phyloP scores from a whole-genome alignment of 2,113 vertebrate species.

The Coregonus clupeaformis region DNA sequence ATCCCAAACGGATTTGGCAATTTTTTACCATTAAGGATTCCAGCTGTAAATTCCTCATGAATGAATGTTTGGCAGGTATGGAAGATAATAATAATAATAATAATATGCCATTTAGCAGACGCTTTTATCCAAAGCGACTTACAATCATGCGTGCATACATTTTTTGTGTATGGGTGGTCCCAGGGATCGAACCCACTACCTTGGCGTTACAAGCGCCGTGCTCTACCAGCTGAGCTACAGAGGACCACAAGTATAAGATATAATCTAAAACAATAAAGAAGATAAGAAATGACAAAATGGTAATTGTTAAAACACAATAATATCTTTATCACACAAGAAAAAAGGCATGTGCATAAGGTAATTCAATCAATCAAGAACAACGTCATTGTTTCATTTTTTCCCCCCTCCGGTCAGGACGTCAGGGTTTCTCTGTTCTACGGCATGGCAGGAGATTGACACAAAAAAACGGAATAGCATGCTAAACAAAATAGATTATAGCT shows the following conservation, averaged over 20 bases:
- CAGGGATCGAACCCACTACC: too few relatives aligned
- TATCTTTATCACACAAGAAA: slow-evolving; percentile 49
- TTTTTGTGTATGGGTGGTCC: too few relatives aligned
- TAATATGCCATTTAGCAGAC: too few relatives aligned
- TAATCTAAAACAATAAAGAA: too few relatives aligned
- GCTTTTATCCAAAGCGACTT: too few relatives aligned
- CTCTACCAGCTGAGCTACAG: too few relatives aligned
- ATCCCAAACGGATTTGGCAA: too few relatives aligned
- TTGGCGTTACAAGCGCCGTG: too few relatives aligned
- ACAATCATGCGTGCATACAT: too few relatives aligned
- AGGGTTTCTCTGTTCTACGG: slow-evolving; percentile 76
- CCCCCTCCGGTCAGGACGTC: slow-evolving; percentile 46
- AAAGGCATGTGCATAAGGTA: slow-evolving; percentile 82
- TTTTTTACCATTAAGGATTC: slow-evolving; percentile 63
- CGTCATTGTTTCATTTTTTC: slow-evolving; percentile 27
- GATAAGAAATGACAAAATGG: slow-evolving; percentile 50
- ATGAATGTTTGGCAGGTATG: slow-evolving; percentile 85
- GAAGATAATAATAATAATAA: too few relatives aligned
- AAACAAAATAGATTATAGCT: slow-evolving; percentile 77
- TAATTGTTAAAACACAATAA: slow-evolving; percentile 22
- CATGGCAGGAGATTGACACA: slow-evolving; percentile 91
- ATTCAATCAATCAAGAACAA: slow-evolving; percentile 56
- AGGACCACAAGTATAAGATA: slow-evolving; percentile 54
- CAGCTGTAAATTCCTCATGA: slow-evolving; percentile 85
- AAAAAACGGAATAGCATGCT: slow-evolving; percentile 91